These are phyloP conservation scores for Carpatolechia fugitivella DNA, from an alignment of 2,888 invertebrate species.

Conservation along the genomic window DNA sequence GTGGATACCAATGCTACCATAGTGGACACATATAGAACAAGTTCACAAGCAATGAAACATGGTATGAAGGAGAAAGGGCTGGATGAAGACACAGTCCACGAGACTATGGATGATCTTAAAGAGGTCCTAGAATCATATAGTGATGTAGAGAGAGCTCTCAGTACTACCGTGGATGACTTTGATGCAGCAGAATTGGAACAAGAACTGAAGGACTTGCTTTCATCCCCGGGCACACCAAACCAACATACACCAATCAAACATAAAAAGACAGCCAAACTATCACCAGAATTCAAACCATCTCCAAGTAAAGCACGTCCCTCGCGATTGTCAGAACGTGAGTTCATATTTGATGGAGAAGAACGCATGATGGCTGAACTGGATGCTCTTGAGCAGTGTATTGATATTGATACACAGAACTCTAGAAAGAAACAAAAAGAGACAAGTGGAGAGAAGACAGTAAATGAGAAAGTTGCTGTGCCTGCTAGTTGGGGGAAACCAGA, in stretches of 20 bases:
- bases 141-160: slow-evolving; percentile 57
- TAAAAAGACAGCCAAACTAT: slow-evolving; percentile 20
- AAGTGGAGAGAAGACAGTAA: not conserved
- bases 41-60: slow-evolving; percentile 83
- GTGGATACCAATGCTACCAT: slow-evolving; percentile 53
- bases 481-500: slow-evolving; percentile 1
- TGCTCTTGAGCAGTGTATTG: slow-evolving; percentile 27
- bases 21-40: slow-evolving; percentile 77
- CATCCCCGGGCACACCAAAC: slow-evolving; percentile 27
- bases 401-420: slow-evolving; percentile 32
- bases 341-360: slow-evolving; percentile 66
- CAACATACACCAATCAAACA: not conserved
- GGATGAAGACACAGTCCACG: slow-evolving; percentile 83
- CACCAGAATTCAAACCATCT: slow-evolving; percentile 7
- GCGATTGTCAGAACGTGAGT: slow-evolving; percentile 45
- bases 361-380: slow-evolving; percentile 61
- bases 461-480: not conserved
- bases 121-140: slow-evolving; percentile 76
- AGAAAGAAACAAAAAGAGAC: slow-evolving; percentile 22
- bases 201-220: slow-evolving; percentile 81
- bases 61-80: slow-evolving; percentile 81
- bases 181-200: slow-evolving; percentile 83
- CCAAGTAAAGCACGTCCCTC: slow-evolving; percentile 2
- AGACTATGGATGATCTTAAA: slow-evolving; percentile 85
- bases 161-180: slow-evolving; percentile 66